Percentiles rank a stretch among this genome's conserved stretches.
Evolutionary conservation across 2,888 invertebrate species (phyloP).

Genomic region (Ophonus ardosiacus): DNA sequence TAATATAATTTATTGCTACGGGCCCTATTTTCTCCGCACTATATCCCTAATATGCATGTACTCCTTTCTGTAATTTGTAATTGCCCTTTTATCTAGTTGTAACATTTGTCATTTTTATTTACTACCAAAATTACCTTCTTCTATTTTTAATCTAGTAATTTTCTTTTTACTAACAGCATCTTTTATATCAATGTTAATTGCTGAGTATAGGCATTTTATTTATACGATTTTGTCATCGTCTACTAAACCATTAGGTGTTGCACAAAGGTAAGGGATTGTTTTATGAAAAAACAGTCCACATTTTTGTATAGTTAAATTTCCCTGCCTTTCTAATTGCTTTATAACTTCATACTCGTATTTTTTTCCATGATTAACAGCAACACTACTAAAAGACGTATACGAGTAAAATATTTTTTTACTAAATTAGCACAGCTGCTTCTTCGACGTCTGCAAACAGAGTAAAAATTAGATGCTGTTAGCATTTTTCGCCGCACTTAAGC

Average conservation of each 20-base stretch:
- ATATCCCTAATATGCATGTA: slow-evolving; percentile 44
- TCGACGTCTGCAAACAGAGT: not conserved
- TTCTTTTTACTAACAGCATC: slow-evolving; percentile 48
- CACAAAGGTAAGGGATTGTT: too few species aligned
- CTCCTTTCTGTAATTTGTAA: too few species aligned
- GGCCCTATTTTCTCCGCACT: slow-evolving; percentile 23
- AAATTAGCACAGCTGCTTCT: slow-evolving; percentile 5
- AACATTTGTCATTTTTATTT: too few species aligned
- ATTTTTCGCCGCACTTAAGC: slow-evolving; percentile 3
- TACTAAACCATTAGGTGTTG: slow-evolving; percentile 64
- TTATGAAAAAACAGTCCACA: slow-evolving; percentile 63
- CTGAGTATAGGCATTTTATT: slow-evolving; percentile 63
- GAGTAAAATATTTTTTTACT: too few species aligned
- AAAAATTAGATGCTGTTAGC: too few species aligned
- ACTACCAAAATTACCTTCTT: too few species aligned
- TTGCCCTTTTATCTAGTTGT: too few species aligned
- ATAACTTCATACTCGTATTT: not conserved
- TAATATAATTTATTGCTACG: not conserved
- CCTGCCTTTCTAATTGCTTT: not conserved
- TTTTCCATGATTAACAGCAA: too few species aligned
- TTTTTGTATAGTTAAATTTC: slow-evolving; percentile 45
- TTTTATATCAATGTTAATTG: too few species aligned
- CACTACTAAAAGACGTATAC: too few species aligned
- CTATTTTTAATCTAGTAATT: slow-evolving; percentile 16
- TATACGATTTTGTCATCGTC: slow-evolving; percentile 57